Evolutionary conservation across 2,888 invertebrate species (phyloP).

Genomic region (Sceliomorpha sp.): DNA sequence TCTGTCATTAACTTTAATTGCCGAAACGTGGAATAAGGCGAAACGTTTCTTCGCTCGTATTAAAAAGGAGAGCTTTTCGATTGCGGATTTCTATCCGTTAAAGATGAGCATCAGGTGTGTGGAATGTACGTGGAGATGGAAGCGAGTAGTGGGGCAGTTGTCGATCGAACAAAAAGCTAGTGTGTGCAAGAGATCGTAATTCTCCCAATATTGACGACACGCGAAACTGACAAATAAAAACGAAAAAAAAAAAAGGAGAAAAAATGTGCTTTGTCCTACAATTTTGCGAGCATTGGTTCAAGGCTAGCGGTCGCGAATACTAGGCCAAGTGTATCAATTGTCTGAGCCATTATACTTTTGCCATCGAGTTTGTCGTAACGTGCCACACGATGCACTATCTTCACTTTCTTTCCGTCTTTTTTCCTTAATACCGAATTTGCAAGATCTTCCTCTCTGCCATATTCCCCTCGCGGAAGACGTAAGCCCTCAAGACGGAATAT

Average conservation of each 20-base stretch:
- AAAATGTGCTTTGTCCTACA: slow-evolving; percentile 67
- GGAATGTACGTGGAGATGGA: slow-evolving; percentile 40
- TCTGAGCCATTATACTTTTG: too few relatives aligned
- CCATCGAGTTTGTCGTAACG: slow-evolving; percentile 39
- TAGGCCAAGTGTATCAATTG: slow-evolving; percentile 68
- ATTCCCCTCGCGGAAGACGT: too few relatives aligned
- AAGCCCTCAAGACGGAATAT: too few relatives aligned
- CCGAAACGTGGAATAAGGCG: too few relatives aligned
- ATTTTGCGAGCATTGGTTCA: too few relatives aligned
- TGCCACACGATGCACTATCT: slow-evolving; percentile 22
- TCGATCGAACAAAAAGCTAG: slow-evolving; percentile 51
- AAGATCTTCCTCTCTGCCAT: too few relatives aligned
- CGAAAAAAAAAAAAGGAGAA: slow-evolving; percentile 41
- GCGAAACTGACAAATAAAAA: slow-evolving; percentile 47
- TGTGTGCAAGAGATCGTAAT: slow-evolving; percentile 45
- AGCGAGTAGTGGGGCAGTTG: slow-evolving; percentile 52
- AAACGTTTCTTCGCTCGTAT: too few relatives aligned
- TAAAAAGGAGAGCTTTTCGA: too few relatives aligned
- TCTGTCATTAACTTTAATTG: too few relatives aligned
- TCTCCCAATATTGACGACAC: slow-evolving; percentile 49
- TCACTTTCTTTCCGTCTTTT: slow-evolving; percentile 25
- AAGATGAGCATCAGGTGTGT: slow-evolving; percentile 58
- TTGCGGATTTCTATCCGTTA: slow-evolving; percentile 51
- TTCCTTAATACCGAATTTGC: too few relatives aligned
- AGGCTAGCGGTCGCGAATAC: slow-evolving; percentile 74